These are phyloP conservation scores for Hydra vulgaris DNA, from an alignment of 30 jellyfish, hydroid and myxozoan genomes.

Conservation along the genomic window DNA sequence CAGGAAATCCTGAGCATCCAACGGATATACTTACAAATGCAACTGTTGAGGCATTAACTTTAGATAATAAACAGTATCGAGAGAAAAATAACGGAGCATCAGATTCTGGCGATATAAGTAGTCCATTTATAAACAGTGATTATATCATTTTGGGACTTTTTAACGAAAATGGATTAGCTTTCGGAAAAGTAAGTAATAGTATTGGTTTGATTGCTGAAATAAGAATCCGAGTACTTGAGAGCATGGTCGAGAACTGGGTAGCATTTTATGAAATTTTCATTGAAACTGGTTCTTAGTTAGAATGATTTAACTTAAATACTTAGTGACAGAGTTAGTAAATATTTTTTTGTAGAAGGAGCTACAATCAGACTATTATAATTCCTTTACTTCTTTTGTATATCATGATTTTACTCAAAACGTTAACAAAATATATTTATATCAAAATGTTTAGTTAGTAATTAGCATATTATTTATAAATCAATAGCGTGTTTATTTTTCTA, in stretches of 20 bases:
- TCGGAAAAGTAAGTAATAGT: constrained; percentile 30
- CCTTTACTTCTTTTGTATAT: no score
- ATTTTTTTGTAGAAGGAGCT: no score
- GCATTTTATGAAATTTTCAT: constrained; percentile 53
- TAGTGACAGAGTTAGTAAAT: no score
- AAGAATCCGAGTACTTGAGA: constrained; percentile 64
- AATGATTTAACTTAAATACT: no score
- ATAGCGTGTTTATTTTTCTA: no score
- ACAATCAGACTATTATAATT: no score
- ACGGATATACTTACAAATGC: constrained; percentile 78
- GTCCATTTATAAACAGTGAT: constrained; percentile 29
- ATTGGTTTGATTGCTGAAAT: constrained; percentile 65
- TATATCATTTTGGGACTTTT: constrained; percentile 60
- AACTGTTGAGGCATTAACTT: constrained; percentile 63
- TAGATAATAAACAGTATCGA: constrained; percentile 21
- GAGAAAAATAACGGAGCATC: constrained; percentile 14
- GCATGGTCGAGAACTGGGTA: constrained; percentile 80
- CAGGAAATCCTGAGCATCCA: constrained; percentile 97
- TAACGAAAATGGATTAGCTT: constrained; percentile 56
- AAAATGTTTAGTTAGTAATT: no score
- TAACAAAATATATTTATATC: no score
- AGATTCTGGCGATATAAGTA: constrained; percentile 37
- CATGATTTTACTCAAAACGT: no score
- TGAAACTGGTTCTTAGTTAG: no score
- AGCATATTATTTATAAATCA: no score